Base-by-base conservation (phyloP, 2,888 invertebrate species). In the Ormyrus thymus region DNA sequence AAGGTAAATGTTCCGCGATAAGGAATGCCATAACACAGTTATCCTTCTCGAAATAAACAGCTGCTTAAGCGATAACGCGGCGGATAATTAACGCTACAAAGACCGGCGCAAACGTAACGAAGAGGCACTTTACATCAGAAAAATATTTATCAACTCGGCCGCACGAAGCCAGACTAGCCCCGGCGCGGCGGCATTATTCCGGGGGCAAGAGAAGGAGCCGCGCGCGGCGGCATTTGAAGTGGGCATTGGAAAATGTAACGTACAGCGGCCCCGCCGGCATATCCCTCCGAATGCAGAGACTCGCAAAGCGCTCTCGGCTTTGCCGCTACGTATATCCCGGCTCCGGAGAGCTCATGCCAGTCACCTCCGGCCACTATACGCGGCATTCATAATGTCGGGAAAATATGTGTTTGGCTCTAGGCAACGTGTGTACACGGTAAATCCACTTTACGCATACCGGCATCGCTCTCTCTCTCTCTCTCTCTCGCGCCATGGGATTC, bases 341-440 rank as follows among this genome's bases (percentile, higher is more conserved):
- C 8, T 7, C 10, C 61, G 11, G 68, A 29, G 56, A 45, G 62
- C 59, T 51, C 62, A 62, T 55, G 55, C 55, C 64, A 46, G 62
- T 53, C 48, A 61, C 55, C 51, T 56, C 73, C 65, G 46, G 59
- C 70, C 50, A 56, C 71, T 45, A 29, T 29, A 29, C 62, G 71
- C 65, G 70, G 78, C 61, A 70, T 72, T 77, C 81, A 76, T 81
- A 81, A 78, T 71, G 75, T 81, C 76, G 71, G 72, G 53, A 76
- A 81, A 81, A 81, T 81, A 78, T 79, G 74, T 78, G 78, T 70
- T 72, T 80, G 78, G 80, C 78, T 80, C 80, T 80, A 78, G 80
- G 80, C 78, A 74, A 61, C 66, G 76, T 74, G 78, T 76, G 78
- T 79, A 77, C 78, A 69, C 76, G 81, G 77, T 77, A 82, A 82